These are phyloP conservation scores for Aeoliscus strigatus DNA, from an alignment of 2,797 vertebrate species.

Conservation along the genomic window DNA sequence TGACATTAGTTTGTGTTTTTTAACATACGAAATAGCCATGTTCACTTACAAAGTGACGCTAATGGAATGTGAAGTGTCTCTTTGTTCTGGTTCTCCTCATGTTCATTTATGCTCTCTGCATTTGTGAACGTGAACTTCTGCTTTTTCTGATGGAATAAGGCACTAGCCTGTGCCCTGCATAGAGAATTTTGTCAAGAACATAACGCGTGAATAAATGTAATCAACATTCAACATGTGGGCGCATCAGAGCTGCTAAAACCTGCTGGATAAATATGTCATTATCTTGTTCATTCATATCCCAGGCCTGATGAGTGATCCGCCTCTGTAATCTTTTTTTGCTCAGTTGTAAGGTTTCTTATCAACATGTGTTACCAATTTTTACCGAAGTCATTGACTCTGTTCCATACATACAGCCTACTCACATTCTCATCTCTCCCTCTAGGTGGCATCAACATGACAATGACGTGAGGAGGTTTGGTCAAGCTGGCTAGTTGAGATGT, in stretches of 20 bases:
- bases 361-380: not conserved
- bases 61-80: constrained; percentile 58
- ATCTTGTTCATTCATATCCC: not conserved
- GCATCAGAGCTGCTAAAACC: not conserved
- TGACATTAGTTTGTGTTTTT: constrained; percentile 5
- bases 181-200: too few species aligned
- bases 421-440: constrained; percentile 20
- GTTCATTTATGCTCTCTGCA: constrained; percentile 32
- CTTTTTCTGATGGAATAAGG: constrained; percentile 24
- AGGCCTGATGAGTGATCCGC: not conserved
- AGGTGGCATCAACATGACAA: constrained; percentile 49
- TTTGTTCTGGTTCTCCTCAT: constrained; percentile 47
- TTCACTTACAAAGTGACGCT: constrained; percentile 20
- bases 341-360: too few species aligned
- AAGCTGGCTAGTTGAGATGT: constrained; percentile 67
- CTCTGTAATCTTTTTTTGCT: too few species aligned
- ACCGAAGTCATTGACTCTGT: constrained; percentile 13
- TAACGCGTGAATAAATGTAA: too few species aligned
- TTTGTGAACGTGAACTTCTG: constrained; percentile 49
- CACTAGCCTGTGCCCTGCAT: constrained; percentile 8
- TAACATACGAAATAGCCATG: constrained; percentile 10
- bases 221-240: too few species aligned
- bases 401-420: constrained; percentile 1
- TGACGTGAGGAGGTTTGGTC: constrained; percentile 46
- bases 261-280: too few species aligned